Percentiles rank a stretch among this genome's conserved stretches.
These are phyloP conservation scores for Drosophila ohnishii DNA, from an alignment of 1,140 invertebrate species.

Conservation along the genomic window DNA sequence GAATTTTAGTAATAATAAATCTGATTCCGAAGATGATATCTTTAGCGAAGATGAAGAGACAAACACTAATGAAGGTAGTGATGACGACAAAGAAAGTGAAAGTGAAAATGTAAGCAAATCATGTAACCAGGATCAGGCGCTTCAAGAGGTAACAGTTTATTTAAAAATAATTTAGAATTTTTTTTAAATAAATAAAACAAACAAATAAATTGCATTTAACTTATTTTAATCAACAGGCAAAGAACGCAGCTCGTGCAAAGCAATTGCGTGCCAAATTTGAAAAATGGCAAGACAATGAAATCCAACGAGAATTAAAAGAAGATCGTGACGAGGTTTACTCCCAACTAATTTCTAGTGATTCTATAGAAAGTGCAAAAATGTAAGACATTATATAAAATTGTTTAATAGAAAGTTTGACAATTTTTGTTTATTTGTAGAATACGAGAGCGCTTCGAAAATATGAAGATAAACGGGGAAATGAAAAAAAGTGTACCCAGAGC, in stretches of 20 bases:
- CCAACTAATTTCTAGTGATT: conserved; percentile 85
- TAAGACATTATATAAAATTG: conserved; percentile 65
- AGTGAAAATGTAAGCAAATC: conserved; percentile 8
- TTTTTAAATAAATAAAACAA: not conserved
- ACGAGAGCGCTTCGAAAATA: conserved; percentile 92
- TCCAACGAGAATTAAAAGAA: conserved; percentile 83
- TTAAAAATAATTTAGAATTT: not conserved
- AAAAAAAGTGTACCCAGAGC: conserved; percentile 84
- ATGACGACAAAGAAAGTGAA: conserved; percentile 58
- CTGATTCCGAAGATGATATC: conserved; percentile 85
- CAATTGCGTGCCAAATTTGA: conserved; percentile 95
- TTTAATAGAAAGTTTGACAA: not conserved
- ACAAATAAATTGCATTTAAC: not conserved
- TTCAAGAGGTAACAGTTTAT: conserved; percentile 55
- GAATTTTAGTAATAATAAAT: conserved; percentile 82
- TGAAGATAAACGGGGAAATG: conserved; percentile 85
- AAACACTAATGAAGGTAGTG: conserved; percentile 23
- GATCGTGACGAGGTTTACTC: conserved; percentile 78
- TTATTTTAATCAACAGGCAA: conserved; percentile 84
- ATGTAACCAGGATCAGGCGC: conserved; percentile 34
- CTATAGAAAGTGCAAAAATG: conserved; percentile 89
- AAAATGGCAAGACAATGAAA: conserved; percentile 91
- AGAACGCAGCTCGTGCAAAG: conserved; percentile 92
- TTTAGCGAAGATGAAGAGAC: conserved; percentile 46
- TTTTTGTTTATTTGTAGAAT: conserved; percentile 84